These are phyloP conservation scores for Plestiodon gilberti DNA, from an alignment of 2,113 vertebrate genomes.

Conservation along the genomic window DNA sequence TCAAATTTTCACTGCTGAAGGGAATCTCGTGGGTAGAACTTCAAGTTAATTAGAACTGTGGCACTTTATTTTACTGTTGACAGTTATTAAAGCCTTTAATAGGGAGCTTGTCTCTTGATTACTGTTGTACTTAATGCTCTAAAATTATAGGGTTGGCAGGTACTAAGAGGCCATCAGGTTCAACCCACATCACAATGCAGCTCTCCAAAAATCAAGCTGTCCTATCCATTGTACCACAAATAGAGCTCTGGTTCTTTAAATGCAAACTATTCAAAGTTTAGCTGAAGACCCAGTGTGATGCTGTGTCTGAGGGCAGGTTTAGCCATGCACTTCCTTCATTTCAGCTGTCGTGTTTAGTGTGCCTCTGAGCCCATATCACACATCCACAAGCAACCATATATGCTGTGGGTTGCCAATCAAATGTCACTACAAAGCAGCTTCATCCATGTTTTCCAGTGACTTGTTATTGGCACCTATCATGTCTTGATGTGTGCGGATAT, in stretches of 20 bases:
- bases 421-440: neutral
- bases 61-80: neutral
- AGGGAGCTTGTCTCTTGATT: neutral
- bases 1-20: neutral
- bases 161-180: neutral
- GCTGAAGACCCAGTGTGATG: neutral
- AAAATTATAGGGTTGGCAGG: neutral
- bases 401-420: neutral
- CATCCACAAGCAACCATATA: neutral
- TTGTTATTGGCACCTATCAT: neutral
- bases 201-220: neutral
- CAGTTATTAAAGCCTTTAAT: neutral
- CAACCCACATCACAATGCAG: neutral
- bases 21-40: neutral
- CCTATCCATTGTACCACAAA: neutral
- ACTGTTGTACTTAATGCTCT: neutral
- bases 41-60: neutral
- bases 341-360: neutral
- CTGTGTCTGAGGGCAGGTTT: neutral
- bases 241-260: neutral
- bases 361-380: neutral
- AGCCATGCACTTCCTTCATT: neutral
- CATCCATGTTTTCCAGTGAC: neutral
- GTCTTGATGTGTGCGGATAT: neutral
- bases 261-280: neutral